Conservation (phyloP, 2,888 invertebrate genomes). For the Therioaphis trifolii region DNA sequence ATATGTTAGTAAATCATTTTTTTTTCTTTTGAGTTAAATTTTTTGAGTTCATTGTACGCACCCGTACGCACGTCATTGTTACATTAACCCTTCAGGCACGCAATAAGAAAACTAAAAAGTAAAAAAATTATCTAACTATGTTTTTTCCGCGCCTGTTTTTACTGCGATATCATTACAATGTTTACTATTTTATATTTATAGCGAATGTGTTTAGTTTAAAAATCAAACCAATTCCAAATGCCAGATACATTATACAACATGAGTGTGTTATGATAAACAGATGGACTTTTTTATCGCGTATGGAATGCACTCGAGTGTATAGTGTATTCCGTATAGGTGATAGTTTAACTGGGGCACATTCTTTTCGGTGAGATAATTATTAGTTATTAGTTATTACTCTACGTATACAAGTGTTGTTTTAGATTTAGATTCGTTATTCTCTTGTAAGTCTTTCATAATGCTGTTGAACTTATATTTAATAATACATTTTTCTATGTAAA, state of each 20-base stretch:
- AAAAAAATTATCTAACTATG: not conserved
- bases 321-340: not conserved
- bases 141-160: not conserved
- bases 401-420: not conserved
- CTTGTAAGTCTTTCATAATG: not conserved
- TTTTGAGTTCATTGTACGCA: conserved; percentile 7
- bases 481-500: conserved; percentile 6
- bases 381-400: not conserved
- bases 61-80: not conserved
- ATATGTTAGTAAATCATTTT: not conserved
- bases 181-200: conserved; percentile 24
- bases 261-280: not conserved
- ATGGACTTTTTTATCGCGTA: conserved; percentile 32
- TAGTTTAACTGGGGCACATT: conserved; percentile 20
- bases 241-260: not conserved
- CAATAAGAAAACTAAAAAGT: not conserved
- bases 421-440: not conserved
- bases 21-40: not conserved
- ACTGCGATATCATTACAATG: not conserved
- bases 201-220: conserved; percentile 25
- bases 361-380: conserved; percentile 4
- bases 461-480: not conserved
- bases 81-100: not conserved
- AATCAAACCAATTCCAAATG: not conserved
- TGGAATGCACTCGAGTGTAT: conserved; percentile 35